Percentiles rank a stretch among this genome's conserved stretches.
These are phyloP conservation scores for Aphodius sticticus DNA, from an alignment of 2,888 invertebrate genomes.

Conservation along the genomic window DNA sequence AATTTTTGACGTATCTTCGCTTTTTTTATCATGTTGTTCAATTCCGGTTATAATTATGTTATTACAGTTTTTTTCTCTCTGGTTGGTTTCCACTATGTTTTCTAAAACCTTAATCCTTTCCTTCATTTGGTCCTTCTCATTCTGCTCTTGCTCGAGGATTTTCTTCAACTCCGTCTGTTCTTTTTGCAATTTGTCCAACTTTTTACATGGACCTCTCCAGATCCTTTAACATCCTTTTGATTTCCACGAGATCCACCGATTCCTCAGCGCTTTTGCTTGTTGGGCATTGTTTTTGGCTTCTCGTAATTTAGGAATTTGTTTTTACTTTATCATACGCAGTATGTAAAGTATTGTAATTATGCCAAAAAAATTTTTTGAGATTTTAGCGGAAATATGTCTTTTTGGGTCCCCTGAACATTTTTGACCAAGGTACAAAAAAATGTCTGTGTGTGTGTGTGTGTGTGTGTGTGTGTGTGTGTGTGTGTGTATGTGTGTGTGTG, in stretches of 20 bases:
- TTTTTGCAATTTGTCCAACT: not conserved
- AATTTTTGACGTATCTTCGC: not conserved
- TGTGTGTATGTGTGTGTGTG: too few relatives aligned
- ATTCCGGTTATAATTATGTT: not conserved
- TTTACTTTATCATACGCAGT: too few relatives aligned
- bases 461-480: too few relatives aligned
- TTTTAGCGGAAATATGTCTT: too few relatives aligned
- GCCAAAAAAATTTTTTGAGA: too few relatives aligned
- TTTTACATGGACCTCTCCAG: not conserved
- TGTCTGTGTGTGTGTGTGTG: too few relatives aligned
- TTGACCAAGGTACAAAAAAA: too few relatives aligned
- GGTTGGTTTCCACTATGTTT: not conserved
- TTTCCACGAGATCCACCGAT: not conserved
- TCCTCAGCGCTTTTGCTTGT: not conserved
- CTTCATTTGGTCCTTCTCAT: not conserved
- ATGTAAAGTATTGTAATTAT: too few relatives aligned
- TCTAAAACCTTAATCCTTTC: not conserved
- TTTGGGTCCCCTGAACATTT: too few relatives aligned
- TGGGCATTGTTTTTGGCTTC: not conserved
- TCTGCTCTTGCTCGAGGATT: not conserved
- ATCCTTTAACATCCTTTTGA: not conserved
- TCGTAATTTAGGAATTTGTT: not conserved
- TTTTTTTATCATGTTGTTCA: not conserved
- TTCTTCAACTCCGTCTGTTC: not conserved
- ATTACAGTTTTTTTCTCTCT: not conserved